phyloP scores from a whole-genome alignment of 2,888 invertebrate species.

The Platycnemis pennipes region DNA sequence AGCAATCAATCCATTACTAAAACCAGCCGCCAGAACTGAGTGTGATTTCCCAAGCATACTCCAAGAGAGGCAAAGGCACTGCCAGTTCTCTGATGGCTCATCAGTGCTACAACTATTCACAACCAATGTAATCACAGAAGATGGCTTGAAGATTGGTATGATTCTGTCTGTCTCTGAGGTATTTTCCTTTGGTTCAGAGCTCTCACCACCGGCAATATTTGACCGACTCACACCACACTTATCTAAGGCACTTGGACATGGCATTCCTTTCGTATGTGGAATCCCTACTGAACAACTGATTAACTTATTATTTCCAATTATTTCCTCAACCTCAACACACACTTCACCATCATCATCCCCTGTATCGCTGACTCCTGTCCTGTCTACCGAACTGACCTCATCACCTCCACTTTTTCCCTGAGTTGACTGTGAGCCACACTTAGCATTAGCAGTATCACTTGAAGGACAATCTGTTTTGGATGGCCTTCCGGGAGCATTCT shows the following conservation, averaged over 20 bases:
- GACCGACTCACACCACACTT: background rate
- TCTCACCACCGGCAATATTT: background rate
- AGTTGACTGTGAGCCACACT: background rate
- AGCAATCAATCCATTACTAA: conserved; percentile 85
- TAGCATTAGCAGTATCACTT: background rate
- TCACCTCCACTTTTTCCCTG: background rate
- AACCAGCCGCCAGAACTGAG: conserved; percentile 84
- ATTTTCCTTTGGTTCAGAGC: background rate
- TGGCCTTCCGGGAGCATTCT: background rate
- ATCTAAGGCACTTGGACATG: conserved; percentile 2
- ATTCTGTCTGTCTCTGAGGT: background rate
- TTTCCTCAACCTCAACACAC: background rate
- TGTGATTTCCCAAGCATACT: conserved; percentile 81
- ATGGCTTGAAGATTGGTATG: conserved; percentile 77
- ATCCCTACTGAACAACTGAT: background rate
- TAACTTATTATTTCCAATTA: background rate
- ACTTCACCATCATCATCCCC: background rate
- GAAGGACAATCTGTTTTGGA: background rate
- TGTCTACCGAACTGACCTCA: background rate
- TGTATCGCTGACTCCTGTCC: background rate
- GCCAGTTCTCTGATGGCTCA: conserved; percentile 62
- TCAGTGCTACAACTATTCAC: conserved; percentile 73
- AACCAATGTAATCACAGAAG: conserved; percentile 77
- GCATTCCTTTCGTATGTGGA: background rate
- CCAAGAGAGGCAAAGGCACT: conserved; percentile 75